Percentiles rank a stretch among this genome's conserved stretches.
Evolutionary conservation across 2,113 vertebrate genomes (phyloP).

Genomic region (Proteles cristata): DNA sequence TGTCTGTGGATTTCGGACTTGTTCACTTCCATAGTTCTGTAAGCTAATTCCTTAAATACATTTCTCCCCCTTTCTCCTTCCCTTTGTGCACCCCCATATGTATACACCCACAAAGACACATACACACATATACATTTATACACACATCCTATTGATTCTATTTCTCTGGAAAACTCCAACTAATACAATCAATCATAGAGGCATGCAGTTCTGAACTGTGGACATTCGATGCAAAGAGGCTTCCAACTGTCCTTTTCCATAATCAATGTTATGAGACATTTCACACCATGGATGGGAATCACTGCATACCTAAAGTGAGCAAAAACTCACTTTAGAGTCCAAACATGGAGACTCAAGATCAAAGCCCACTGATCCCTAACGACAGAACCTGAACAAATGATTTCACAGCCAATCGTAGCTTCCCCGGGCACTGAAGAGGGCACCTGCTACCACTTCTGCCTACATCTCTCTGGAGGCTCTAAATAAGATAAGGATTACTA

Average conservation of each 20-base stretch:
- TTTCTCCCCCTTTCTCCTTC: not conserved
- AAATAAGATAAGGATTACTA: not conserved
- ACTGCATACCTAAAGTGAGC: not conserved
- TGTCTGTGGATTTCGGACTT: not conserved
- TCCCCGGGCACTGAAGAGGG: accelerated
- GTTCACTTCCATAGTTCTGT: no score
- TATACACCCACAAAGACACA: not conserved
- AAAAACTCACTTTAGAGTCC: not conserved
- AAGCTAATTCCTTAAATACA: not conserved
- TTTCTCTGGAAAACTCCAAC: not conserved
- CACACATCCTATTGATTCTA: not conserved
- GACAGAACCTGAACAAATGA: not conserved
- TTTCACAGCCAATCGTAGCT: accelerated
- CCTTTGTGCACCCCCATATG: not conserved
- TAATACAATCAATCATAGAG: not conserved
- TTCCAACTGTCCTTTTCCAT: not conserved
- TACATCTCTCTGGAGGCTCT: not conserved
- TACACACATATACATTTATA: not conserved
- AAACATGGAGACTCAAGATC: not conserved
- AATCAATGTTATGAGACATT: not conserved
- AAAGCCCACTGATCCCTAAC: not conserved
- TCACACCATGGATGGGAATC: not conserved
- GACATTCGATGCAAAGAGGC: not conserved
- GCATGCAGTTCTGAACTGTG: not conserved
- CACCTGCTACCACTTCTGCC: not conserved